Conservation (phyloP, 2,113 vertebrate species). For the Nesoenas mayeri region DNA sequence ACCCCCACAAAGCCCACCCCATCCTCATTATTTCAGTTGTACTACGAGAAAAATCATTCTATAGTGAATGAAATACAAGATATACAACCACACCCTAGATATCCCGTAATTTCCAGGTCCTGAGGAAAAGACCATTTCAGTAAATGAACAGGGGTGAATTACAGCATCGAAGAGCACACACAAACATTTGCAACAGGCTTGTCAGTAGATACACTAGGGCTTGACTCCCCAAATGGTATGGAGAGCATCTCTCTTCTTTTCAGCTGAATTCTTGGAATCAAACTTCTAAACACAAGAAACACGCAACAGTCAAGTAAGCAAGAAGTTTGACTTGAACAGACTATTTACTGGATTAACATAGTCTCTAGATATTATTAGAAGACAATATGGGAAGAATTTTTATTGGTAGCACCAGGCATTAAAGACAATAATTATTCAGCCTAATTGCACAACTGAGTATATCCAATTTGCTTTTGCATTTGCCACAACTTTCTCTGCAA, state of each 20-base stretch:
- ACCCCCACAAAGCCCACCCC: rapidly evolving
- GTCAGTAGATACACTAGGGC: not conserved
- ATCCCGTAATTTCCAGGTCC: not conserved
- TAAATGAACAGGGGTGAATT: not conserved
- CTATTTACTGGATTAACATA: not conserved
- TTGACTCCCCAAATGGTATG: not conserved
- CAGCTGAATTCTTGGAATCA: not conserved
- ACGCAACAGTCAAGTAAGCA: not conserved
- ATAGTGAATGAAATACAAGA: not conserved
- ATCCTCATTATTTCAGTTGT: not conserved
- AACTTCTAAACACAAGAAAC: not conserved
- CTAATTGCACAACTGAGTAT: not conserved
- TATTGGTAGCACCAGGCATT: not conserved
- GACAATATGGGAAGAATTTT: not conserved
- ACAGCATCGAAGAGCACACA: rapidly evolving
- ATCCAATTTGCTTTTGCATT: not conserved
- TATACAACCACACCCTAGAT: rapidly evolving
- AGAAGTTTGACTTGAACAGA: not conserved
- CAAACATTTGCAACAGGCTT: not conserved
- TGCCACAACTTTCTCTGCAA: not conserved
- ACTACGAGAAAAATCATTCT: not conserved
- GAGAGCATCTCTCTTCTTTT: not conserved
- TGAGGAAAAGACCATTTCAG: not conserved
- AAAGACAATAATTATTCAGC: not conserved
- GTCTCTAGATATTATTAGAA: not conserved